Percentiles rank a stretch among this genome's conserved stretches.
Conservation (phyloP, 2,888 invertebrate species). For the Epinotia ramella region DNA sequence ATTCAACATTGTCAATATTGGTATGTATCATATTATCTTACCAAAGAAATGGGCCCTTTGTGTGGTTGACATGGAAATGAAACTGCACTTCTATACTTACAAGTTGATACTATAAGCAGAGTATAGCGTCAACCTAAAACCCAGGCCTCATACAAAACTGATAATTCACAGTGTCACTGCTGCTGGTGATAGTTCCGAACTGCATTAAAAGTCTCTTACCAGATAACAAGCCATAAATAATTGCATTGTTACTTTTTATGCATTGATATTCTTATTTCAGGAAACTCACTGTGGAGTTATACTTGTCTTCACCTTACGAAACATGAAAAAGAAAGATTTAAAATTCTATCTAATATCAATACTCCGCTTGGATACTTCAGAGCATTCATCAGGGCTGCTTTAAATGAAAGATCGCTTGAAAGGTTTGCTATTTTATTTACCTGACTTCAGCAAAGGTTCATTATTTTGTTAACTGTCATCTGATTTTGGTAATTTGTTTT, state of each 20-base stretch:
- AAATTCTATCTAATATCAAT: conserved; percentile 82
- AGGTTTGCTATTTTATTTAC: conserved; percentile 67
- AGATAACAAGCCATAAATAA: neutral
- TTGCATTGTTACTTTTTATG: neutral
- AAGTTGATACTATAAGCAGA: too few relatives aligned
- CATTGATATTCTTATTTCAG: conserved; percentile 58
- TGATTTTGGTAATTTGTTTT: too few relatives aligned
- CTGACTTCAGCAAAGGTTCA: neutral
- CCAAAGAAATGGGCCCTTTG: neutral
- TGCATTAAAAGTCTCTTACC: too few relatives aligned
- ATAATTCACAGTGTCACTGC: too few relatives aligned
- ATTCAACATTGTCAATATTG: conserved; percentile 80
- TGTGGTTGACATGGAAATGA: too few relatives aligned
- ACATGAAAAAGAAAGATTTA: conserved; percentile 95
- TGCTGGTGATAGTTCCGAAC: too few relatives aligned
- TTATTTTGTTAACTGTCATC: neutral
- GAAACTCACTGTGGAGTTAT: conserved; percentile 91
- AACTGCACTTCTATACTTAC: too few relatives aligned
- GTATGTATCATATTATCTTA: conserved; percentile 60
- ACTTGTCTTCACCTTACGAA: conserved; percentile 92
- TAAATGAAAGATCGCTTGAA: conserved; percentile 96
- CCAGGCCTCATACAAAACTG: too few relatives aligned
- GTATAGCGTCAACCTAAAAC: too few relatives aligned
- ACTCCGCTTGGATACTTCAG: conserved; percentile 91
- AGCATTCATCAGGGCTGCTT: conserved; percentile 94